Evolutionary conservation across 2,888 invertebrate species (phyloP).

Genomic region (Ypsolopha scabrella): DNA sequence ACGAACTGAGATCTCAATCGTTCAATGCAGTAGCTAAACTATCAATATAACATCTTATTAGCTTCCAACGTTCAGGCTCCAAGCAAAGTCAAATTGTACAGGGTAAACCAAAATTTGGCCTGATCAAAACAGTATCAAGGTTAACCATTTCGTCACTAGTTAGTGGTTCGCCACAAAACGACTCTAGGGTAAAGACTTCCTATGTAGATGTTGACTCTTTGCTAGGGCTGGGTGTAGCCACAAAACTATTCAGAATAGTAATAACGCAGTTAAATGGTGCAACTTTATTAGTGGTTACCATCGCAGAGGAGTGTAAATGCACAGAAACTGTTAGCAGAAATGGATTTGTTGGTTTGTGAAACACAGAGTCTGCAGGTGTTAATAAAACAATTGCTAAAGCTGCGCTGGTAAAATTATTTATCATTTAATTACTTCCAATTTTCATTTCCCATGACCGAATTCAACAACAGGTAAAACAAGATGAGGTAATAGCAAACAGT

Average conservation of each 20-base stretch:
- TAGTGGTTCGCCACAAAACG: slow-evolving; percentile 47
- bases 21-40: too few species aligned
- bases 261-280: neutral
- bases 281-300: neutral
- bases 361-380: neutral
- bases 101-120: neutral
- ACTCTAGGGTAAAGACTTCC: slow-evolving; percentile 31
- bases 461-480: too few species aligned
- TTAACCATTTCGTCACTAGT: slow-evolving; percentile 12
- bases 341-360: neutral
- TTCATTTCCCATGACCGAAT: too few species aligned
- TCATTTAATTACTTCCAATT: too few species aligned
- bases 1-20: too few species aligned
- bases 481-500: too few species aligned
- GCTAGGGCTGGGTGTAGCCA: neutral
- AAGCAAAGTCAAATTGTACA: neutral
- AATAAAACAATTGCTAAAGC: too few species aligned
- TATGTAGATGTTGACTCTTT: slow-evolving; percentile 22
- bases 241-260: neutral
- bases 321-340: neutral
- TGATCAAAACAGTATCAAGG: neutral
- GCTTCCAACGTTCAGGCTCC: neutral
- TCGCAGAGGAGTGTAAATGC: neutral
- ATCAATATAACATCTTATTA: too few species aligned
- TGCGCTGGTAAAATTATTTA: too few species aligned